Conservation (phyloP, 2,888 invertebrate genomes). For the Aleiodes leptofemur region DNA sequence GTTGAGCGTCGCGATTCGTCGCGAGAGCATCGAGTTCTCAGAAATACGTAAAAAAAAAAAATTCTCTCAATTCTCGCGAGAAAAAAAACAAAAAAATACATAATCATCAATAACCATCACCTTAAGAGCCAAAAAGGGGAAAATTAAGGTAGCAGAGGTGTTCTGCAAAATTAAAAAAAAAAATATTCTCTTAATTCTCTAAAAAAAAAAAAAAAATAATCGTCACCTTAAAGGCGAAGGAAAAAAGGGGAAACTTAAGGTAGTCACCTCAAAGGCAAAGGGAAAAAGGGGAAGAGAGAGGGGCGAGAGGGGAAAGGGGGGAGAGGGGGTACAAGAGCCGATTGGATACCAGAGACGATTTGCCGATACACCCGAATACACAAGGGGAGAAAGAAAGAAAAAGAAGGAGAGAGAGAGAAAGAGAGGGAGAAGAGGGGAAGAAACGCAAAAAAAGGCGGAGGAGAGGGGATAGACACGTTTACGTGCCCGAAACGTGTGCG, state of each 20-base stretch:
- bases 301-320: neutral
- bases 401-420: neutral
- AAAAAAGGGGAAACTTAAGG: too few species aligned
- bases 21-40: conserved; percentile 61
- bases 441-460: neutral
- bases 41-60: neutral
- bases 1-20: conserved; percentile 68
- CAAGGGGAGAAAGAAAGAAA: neutral
- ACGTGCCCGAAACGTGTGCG: conserved; percentile 47
- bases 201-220: neutral
- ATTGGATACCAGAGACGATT: conserved; percentile 2
- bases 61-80: neutral
- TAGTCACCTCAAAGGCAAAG: too few species aligned
- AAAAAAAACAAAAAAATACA: conserved; percentile 20
- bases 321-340: neutral
- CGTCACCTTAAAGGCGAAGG: too few species aligned
- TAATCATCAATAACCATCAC: too few species aligned
- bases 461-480: conserved; percentile 39
- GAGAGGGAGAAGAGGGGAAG: conserved; percentile 40
- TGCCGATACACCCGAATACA: conserved; percentile 6
- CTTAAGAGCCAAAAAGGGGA: too few species aligned
- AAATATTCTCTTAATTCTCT: too few species aligned
- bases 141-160: too few species aligned
- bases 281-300: too few species aligned
- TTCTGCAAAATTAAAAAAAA: too few species aligned